Evolutionary conservation across 2,888 invertebrate genomes (phyloP), one percentile per base, ranked within the genome.

Genomic region (Ophion ventricosus): DNA sequence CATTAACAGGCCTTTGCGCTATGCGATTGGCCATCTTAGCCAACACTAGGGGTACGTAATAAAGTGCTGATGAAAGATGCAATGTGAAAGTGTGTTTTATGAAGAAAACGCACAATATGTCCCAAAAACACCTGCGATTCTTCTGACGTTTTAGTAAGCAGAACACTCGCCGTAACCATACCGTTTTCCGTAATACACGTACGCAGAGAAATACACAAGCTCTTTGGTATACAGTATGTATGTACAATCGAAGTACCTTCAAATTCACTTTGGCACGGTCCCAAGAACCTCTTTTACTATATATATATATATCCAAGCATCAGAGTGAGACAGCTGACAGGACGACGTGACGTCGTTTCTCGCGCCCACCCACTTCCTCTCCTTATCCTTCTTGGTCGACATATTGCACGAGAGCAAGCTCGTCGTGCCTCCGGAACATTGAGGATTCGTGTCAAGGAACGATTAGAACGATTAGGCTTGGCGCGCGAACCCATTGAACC

Each of bases 381-480:
- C 29, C 40, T 4, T 23, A n/a, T 26, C n/a, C 63, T 43, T 26
- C 43, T 20, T 61, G 56, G n/a, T 81, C 40, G 78, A 76, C 63
- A 72, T 75, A 59, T 78, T 64, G 73, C 57, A 78, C 77, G 78
- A 78, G 4, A 43, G 67, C 20, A 59, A 29, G 72, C 64, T 74
- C 57, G 74, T 67, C 54, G 63, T 72, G 82, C 79, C 82, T 79
- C 79, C 79, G 82, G 76, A 84, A 82, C 79, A 82, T 85, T 82
- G 69, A 78, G 81, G 73, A 82, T 86, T 84, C 86, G 83, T 86
- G 87, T 83, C 85, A 85, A 83, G 83, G 77, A 87, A 84, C 86
- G 86, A 86, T 86, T 86, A 86, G 86, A 74, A 84, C n/a, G n/a
- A n/a, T n/a, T n/a, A n/a, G n/a, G 76, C 72, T 64, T 43, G 76